These are phyloP conservation scores for Eurytemora carolleeae DNA, from an alignment of 1,140 invertebrate genomes.

Conservation along the genomic window DNA sequence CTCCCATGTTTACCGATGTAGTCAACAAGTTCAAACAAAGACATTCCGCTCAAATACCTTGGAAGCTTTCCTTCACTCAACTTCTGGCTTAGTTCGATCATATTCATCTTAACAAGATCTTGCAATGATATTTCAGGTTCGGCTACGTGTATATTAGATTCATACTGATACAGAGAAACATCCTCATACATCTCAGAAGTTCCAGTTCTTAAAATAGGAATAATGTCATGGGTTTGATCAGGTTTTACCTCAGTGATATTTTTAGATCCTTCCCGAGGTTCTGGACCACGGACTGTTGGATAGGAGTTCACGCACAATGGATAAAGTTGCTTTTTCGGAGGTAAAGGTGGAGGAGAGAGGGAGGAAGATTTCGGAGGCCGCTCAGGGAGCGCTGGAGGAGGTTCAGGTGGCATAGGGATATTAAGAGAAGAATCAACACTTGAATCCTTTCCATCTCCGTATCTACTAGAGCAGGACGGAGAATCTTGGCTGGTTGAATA, in stretches of 20 bases:
- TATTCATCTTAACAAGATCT: conserved; percentile 12
- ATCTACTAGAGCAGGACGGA: neutral
- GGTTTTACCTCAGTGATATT: too few relatives aligned
- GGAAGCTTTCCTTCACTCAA: conserved; percentile 8
- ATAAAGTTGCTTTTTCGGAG: conserved; percentile 11
- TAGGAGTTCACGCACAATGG: too few relatives aligned
- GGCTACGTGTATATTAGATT: too few relatives aligned
- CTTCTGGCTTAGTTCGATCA: conserved; percentile 11
- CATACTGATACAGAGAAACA: too few relatives aligned
- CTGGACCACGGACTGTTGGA: too few relatives aligned
- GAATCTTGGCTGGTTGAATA: conserved; percentile 1
- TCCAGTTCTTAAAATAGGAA: too few relatives aligned
- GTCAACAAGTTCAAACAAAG: conserved; percentile 10
- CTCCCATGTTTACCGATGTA: neutral
- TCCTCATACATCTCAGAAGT: too few relatives aligned
- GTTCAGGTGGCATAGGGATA: neutral
- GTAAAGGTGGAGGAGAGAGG: conserved; percentile 12
- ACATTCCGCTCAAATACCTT: conserved; percentile 10
- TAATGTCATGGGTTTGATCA: too few relatives aligned
- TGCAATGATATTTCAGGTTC: neutral
- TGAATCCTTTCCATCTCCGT: neutral
- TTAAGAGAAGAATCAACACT: neutral
- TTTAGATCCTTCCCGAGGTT: too few relatives aligned
- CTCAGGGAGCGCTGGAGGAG: conserved; percentile 8
- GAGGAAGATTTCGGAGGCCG: neutral